phyloP scores from a whole-genome alignment of 2,113 vertebrate genomes.

The Sinosuthora webbiana region DNA sequence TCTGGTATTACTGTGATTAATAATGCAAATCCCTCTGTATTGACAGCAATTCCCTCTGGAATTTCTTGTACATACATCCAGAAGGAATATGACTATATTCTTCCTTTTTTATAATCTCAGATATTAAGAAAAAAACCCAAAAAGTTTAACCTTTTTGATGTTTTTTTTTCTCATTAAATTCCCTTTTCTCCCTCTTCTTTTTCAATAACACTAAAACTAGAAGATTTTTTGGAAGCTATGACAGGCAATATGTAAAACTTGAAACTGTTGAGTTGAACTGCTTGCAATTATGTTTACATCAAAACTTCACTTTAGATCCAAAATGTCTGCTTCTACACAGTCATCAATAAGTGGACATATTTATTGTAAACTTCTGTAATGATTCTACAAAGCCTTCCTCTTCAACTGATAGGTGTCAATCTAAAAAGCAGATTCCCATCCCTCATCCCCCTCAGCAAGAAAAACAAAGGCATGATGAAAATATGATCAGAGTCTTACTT shows the following conservation, averaged over 20 bases:
- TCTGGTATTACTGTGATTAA: not conserved
- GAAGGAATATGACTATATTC: not conserved
- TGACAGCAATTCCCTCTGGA: not conserved
- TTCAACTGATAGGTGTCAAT: not conserved
- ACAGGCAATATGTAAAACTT: not conserved
- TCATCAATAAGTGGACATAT: not conserved
- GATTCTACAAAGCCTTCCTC: not conserved
- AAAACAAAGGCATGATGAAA: not conserved
- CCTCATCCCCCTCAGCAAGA: not conserved
- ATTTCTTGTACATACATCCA: not conserved
- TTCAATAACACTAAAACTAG: not conserved
- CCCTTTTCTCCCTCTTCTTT: not conserved
- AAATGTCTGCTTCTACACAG: not conserved
- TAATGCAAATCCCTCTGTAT: not conserved
- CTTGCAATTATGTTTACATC: not conserved
- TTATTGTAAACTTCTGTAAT: not conserved
- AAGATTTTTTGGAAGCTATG: not conserved
- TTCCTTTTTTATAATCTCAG: not conserved
- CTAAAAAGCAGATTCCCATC: not conserved
- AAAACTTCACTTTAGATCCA: not conserved
- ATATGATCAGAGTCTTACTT: not conserved
- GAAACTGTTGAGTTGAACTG: not conserved
- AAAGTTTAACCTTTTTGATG: not conserved
- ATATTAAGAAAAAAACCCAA: not conserved
- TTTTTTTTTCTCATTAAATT: not conserved